These are phyloP conservation scores for Conchocele bisecta DNA, from an alignment of 2,888 invertebrate species.

Conservation along the genomic window DNA sequence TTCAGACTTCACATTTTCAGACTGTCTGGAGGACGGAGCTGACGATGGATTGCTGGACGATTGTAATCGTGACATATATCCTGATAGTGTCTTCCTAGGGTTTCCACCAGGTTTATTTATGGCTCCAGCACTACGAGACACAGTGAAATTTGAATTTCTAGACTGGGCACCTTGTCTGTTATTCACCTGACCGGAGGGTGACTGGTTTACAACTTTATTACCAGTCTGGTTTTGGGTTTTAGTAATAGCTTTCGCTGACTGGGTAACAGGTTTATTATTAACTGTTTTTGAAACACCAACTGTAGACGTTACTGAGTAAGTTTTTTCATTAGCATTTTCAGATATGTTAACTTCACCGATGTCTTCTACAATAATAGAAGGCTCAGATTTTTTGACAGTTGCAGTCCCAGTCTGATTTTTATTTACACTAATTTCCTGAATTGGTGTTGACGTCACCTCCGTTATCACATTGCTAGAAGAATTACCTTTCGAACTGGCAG, in stretches of 20 bases:
- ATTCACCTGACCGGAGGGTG: too few relatives aligned
- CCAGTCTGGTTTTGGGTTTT: slow-evolving; percentile 3
- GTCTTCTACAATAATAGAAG: neutral
- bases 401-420: neutral
- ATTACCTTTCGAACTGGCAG: slow-evolving; percentile 13
- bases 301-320: neutral
- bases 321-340: neutral
- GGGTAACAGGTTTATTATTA: neutral
- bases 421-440: neutral
- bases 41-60: slow-evolving; percentile 6
- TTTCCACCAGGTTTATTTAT: slow-evolving; percentile 26
- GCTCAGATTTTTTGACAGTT: neutral
- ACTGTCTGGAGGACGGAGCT: too few relatives aligned
- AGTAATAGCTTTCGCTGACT: neutral
- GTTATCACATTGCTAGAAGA: slow-evolving; percentile 45
- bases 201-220: slow-evolving; percentile 23
- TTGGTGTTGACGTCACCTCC: slow-evolving; percentile 27
- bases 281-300: neutral
- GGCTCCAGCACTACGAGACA: slow-evolving; percentile 37
- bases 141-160: slow-evolving; percentile 44
- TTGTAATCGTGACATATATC: slow-evolving; percentile 40
- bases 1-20: too few relatives aligned
- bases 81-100: slow-evolving; percentile 36
- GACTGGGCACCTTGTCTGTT: slow-evolving; percentile 41
- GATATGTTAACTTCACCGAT: neutral